phyloP scores from a whole-genome alignment of 2,888 invertebrate species.

The Subacronicta megacephala region DNA sequence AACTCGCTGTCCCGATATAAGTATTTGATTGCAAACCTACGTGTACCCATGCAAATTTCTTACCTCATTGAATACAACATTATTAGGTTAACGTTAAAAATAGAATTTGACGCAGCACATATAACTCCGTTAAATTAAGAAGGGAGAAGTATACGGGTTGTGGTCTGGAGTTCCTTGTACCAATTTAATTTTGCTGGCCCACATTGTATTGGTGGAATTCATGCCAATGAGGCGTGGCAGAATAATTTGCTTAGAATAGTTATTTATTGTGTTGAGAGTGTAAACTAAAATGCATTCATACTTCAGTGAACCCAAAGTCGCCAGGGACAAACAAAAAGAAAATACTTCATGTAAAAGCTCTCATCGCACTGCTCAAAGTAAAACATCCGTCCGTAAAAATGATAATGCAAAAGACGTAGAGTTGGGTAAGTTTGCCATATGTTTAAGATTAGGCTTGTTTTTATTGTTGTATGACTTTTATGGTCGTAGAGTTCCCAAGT shows the following conservation, averaged over 20 bases:
- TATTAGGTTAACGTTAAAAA: conserved; percentile 64
- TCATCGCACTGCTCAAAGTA: conserved; percentile 71
- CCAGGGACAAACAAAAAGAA: conserved; percentile 69
- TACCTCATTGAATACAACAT: conserved; percentile 36
- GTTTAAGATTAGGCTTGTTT: no score
- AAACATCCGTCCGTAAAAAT: conserved; percentile 81
- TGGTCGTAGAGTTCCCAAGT: no score
- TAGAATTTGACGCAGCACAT: conserved; percentile 71
- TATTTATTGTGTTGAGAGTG: conserved; percentile 26
- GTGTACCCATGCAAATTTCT: conserved; percentile 38
- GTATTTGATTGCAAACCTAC: conserved; percentile 24
- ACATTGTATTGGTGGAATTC: conserved; percentile 48
- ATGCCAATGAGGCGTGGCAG: conserved; percentile 53
- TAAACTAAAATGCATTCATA: conserved; percentile 60
- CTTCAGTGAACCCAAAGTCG: conserved; percentile 70
- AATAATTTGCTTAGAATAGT: conserved; percentile 20
- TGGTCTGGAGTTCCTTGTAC: conserved; percentile 40
- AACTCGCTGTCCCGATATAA: not conserved
- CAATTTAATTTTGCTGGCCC: conserved; percentile 56
- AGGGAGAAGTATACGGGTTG: conserved; percentile 46
- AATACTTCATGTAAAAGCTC: conserved; percentile 61
- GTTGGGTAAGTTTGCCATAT: conserved; percentile 77
- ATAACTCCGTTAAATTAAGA: conserved; percentile 63
- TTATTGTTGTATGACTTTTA: not conserved
- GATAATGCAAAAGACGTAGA: conserved; percentile 75